Evolutionary conservation across 2,797 vertebrate species (phyloP), one percentile per base, ranked within the genome.

Genomic region (Ispidina lecontei): DNA sequence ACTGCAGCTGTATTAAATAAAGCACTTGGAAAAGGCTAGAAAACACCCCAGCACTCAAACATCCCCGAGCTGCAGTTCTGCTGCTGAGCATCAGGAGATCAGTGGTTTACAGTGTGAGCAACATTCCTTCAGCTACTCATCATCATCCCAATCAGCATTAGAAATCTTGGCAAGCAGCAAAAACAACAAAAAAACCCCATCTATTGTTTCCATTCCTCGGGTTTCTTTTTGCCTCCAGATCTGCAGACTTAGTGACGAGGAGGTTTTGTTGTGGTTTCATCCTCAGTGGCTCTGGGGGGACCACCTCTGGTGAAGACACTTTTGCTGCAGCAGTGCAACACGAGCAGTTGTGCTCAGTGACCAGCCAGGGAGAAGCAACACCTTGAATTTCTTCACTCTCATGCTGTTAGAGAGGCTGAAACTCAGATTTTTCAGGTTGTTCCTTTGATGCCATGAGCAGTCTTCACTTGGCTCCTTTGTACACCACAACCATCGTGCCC

Each of bases 1-100:
- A 87, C 82, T 94, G 96, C 94, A 96, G 96, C 95, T 96, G 96
- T 73, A 94, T 94, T 95, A 84, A 97, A 97, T 97, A 96, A 97
- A 86, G 63, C 70, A 63, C 78, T 94, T 91, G 95, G 95, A 86
- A 91, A 86, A 80, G 62, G 93, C 67, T 0, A 92, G 84, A 92
- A 94, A 87, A 93, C 69, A 89, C 73, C 90, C 73, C 70, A 88
- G 91, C 4, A 4, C 88, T 96, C 71, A 81, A 95, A 94, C 95
- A 96, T 95, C 96, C 87, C 87, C 97, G 90, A 90, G 55, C 78
- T 92, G 81, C 91, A 89, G 72, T 91, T 91, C 89, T 93, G 72
- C 28, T 44, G 92, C 94, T 96, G 93, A 90, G 93, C 26, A 2
- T 92, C 63, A 55, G 78, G 94, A 96, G 72, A 94, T 78, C 62